These are phyloP conservation scores for Pyrrhosoma nymphula DNA, from an alignment of 2,888 invertebrate species.

Conservation along the genomic window DNA sequence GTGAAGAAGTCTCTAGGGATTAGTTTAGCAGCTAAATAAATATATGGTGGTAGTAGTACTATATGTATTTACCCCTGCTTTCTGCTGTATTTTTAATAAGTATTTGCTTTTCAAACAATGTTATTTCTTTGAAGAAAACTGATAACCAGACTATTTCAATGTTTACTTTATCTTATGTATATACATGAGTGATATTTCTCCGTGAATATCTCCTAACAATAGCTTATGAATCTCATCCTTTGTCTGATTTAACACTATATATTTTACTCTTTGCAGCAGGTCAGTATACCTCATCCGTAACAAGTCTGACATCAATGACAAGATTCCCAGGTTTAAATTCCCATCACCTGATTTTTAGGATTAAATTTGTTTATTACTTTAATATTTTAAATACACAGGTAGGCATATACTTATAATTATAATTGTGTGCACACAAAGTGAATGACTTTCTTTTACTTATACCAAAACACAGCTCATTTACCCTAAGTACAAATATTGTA, in stretches of 20 bases:
- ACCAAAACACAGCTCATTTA: background rate
- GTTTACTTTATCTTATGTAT: background rate
- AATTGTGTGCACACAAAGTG: conserved; percentile 34
- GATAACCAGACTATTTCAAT: background rate
- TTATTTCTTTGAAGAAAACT: background rate
- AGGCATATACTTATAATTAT: conserved; percentile 35
- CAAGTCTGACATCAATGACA: conserved; percentile 46
- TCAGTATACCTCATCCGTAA: conserved; percentile 48
- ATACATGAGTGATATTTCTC: background rate
- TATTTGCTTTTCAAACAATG: too few species aligned
- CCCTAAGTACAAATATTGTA: background rate
- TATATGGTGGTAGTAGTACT: too few species aligned
- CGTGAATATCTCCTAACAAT: background rate
- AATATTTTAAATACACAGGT: conserved; percentile 37
- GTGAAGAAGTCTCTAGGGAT: too few species aligned
- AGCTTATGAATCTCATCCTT: background rate
- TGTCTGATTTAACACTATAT: conserved; percentile 18
- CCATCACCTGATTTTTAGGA: conserved; percentile 29
- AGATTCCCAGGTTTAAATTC: conserved; percentile 40
- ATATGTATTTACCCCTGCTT: too few species aligned
- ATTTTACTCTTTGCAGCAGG: conserved; percentile 56
- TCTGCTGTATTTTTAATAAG: too few species aligned
- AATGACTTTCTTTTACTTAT: background rate
- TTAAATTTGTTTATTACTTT: conserved; percentile 13
- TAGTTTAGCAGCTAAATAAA: too few species aligned